These are phyloP conservation scores for Papilio xuthus DNA, from an alignment of 1,140 invertebrate genomes.

Conservation along the genomic window DNA sequence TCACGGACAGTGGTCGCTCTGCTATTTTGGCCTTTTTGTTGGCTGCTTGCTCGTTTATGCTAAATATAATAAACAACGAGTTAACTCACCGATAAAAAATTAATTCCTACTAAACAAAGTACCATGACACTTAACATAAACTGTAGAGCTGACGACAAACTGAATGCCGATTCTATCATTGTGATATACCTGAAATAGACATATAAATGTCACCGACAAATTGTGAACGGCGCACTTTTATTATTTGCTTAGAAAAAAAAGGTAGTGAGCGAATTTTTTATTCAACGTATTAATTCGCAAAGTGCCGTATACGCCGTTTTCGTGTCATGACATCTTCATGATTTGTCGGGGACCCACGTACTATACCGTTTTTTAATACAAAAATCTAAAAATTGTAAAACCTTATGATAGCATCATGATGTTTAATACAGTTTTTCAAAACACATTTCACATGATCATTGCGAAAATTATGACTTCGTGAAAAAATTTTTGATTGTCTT, in stretches of 20 bases:
- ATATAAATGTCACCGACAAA: slow-evolving; percentile 26
- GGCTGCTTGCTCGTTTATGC: too few relatives aligned
- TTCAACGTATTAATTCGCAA: too few relatives aligned
- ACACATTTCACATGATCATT: slow-evolving; percentile 52
- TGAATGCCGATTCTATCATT: slow-evolving; percentile 76
- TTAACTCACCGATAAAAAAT: slow-evolving; percentile 72
- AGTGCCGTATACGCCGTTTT: too few relatives aligned
- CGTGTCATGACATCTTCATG: neutral
- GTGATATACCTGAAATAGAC: slow-evolving; percentile 71
- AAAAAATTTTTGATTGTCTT: slow-evolving; percentile 42
- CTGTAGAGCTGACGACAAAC: slow-evolving; percentile 75
- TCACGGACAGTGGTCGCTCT: too few relatives aligned
- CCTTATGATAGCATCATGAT: slow-evolving; percentile 75
- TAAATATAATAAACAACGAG: neutral
- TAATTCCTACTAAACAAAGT: slow-evolving; percentile 74
- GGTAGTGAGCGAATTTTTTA: too few relatives aligned
- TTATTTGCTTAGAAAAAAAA: neutral
- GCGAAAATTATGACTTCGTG: slow-evolving; percentile 5
- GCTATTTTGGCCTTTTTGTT: too few relatives aligned
- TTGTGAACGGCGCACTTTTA: neutral
- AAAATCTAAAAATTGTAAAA: slow-evolving; percentile 39
- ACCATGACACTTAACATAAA: slow-evolving; percentile 80
- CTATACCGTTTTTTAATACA: neutral
- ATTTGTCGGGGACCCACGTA: neutral
- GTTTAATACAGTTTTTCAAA: slow-evolving; percentile 70